A percentile compares a stretch with the other conserved stretches of the same genome.
These are phyloP conservation scores for Corythaixoides concolor DNA, from an alignment of 2,113 vertebrate genomes.

Conservation along the genomic window DNA sequence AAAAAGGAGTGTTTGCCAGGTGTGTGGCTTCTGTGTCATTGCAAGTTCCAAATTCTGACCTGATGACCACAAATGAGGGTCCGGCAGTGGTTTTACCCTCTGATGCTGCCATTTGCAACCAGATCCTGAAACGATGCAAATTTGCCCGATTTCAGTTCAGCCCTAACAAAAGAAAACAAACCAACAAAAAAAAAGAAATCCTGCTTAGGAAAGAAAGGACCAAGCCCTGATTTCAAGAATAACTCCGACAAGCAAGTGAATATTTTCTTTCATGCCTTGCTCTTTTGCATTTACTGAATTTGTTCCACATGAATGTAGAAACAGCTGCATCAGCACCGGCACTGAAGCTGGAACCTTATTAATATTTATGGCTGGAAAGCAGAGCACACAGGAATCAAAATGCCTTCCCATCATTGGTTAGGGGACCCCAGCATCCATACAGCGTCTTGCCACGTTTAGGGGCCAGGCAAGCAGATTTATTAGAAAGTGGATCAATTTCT, in stretches of 20 bases:
- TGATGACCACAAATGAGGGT: background rate
- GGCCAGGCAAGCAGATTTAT: background rate
- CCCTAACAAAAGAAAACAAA: background rate
- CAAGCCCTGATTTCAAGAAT: background rate
- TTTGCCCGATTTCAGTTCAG: background rate
- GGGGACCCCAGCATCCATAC: background rate
- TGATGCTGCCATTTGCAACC: background rate
- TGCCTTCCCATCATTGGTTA: background rate
- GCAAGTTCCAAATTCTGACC: background rate
- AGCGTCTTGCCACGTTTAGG: background rate
- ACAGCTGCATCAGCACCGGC: slow-evolving; percentile 47
- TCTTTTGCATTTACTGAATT: slow-evolving; percentile 48
- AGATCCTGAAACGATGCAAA: background rate
- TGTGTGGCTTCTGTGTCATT: background rate
- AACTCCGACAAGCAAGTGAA: background rate
- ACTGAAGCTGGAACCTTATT: slow-evolving; percentile 33
- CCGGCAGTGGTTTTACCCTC: background rate
- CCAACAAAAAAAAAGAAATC: background rate
- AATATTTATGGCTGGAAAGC: slow-evolving; percentile 44
- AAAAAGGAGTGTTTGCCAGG: background rate
- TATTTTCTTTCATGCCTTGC: slow-evolving; percentile 34
- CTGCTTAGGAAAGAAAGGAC: background rate
- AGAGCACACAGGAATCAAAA: background rate
- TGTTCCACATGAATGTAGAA: slow-evolving; percentile 60
- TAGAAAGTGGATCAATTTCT: slow-evolving; percentile 22